These are phyloP conservation scores for Herpailurus yagouaroundi DNA, from an alignment of 2,113 vertebrate genomes.

Conservation along the genomic window DNA sequence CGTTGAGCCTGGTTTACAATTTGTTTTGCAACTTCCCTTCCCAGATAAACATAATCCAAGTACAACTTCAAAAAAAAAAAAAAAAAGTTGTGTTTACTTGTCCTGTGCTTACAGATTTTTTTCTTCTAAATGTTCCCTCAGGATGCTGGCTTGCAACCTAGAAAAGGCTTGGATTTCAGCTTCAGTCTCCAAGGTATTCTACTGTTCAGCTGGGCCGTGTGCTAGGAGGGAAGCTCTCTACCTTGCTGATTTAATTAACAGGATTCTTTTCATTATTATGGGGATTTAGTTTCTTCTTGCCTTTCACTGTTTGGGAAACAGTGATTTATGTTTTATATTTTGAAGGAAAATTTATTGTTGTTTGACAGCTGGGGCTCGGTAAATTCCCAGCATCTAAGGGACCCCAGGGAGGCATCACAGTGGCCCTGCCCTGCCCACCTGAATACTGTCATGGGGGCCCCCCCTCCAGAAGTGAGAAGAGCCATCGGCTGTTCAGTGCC, in stretches of 20 bases:
- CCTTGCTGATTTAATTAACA: constrained; percentile 81
- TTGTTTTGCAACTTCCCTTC: constrained; percentile 81
- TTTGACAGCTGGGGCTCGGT: constrained; percentile 67
- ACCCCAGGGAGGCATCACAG: constrained; percentile 60
- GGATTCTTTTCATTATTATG: constrained; percentile 78
- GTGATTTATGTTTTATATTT: constrained; percentile 80
- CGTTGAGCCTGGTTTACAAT: constrained; percentile 75
- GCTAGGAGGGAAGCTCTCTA: constrained; percentile 77
- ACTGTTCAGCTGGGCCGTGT: constrained; percentile 76
- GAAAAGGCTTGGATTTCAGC: constrained; percentile 83
- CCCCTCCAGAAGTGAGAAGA: background rate
- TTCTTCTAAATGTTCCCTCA: constrained; percentile 80
- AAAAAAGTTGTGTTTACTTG: constrained; percentile 66
- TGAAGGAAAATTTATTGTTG: constrained; percentile 71
- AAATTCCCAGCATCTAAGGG: constrained; percentile 58
- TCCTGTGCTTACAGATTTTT: constrained; percentile 50
- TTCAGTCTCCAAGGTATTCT: constrained; percentile 84
- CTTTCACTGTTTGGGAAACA: constrained; percentile 81
- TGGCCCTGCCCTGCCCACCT: constrained; percentile 35
- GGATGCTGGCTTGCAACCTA: constrained; percentile 83
- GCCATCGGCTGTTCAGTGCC: constrained; percentile 35
- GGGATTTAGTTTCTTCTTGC: constrained; percentile 77
- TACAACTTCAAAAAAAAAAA: constrained; percentile 55
- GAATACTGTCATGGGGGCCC: background rate
- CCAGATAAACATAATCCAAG: constrained; percentile 74